Conservation (phyloP, 2,797 vertebrate species). For the Florisuga fusca region DNA sequence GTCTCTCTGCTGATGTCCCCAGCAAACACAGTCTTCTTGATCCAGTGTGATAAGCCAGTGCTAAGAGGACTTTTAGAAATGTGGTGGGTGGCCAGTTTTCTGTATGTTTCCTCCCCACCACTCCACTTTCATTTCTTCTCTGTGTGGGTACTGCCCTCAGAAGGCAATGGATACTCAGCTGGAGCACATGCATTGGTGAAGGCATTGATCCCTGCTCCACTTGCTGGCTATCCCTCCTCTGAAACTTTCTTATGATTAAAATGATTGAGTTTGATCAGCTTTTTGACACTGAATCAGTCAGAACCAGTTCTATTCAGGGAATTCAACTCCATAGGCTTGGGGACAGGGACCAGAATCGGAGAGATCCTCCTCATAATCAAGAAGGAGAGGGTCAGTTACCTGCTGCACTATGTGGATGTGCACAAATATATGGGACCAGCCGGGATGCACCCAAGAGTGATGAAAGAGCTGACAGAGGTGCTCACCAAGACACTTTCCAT, state of each 20-base stretch:
- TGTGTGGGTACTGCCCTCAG: background rate
- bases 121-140: conserved; percentile 28
- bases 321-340: too few species aligned
- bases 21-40: background rate
- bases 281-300: background rate
- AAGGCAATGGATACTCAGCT: background rate
- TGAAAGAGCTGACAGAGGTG: too few species aligned
- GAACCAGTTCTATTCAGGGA: too few species aligned
- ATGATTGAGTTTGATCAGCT: background rate
- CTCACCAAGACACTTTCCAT: too few species aligned
- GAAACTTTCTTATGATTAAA: background rate
- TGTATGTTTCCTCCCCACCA: background rate
- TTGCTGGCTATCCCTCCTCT: background rate
- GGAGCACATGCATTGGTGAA: background rate
- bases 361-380: too few species aligned
- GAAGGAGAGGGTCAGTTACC: too few species aligned
- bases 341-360: too few species aligned
- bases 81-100: conserved; percentile 21
- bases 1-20: background rate
- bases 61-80: background rate
- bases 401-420: too few species aligned
- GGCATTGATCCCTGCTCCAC: background rate
- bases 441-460: too few species aligned
- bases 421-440: too few species aligned
- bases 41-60: background rate